Percentiles rank a stretch among this genome's conserved stretches.
phyloP scores from a whole-genome alignment of 2,797 vertebrate genomes.

The Sphaeramia orbicularis region DNA sequence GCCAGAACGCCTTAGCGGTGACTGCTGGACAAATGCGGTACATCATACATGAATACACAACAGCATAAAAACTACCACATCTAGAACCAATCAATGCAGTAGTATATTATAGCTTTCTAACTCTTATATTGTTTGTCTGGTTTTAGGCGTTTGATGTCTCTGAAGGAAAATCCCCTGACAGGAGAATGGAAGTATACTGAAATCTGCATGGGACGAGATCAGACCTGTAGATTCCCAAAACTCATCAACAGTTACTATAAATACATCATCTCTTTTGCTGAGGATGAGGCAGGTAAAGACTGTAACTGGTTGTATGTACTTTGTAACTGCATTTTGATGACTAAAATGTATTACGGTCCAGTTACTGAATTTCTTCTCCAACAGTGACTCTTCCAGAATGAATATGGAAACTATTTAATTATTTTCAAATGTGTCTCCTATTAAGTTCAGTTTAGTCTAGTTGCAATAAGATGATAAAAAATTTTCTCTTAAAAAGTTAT shows the following conservation, averaged over 20 bases:
- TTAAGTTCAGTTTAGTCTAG: no score
- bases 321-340: background rate
- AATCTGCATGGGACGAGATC: slow-evolving; percentile 87
- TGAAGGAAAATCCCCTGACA: slow-evolving; percentile 80
- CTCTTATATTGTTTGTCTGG: slow-evolving; percentile 26
- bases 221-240: slow-evolving; percentile 81
- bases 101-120: no score
- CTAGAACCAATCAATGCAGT: no score
- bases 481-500: no score
- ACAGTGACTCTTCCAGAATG: no score
- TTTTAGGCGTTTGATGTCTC: slow-evolving; percentile 87
- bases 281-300: slow-evolving; percentile 85
- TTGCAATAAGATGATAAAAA: no score
- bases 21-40: no score
- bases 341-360: background rate
- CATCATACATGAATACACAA: no score
- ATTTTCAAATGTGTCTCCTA: no score
- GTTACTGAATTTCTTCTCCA: background rate
- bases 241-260: slow-evolving; percentile 87
- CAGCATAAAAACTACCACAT: no score
- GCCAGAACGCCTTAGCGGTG: no score
- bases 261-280: slow-evolving; percentile 87
- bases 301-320: slow-evolving; percentile 6
- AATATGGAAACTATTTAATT: no score
- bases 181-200: slow-evolving; percentile 87